A percentile compares a stretch with the other conserved stretches of the same genome.
Evolutionary conservation across 2,113 vertebrate species (phyloP).

Genomic region (Excalfactoria chinensis): DNA sequence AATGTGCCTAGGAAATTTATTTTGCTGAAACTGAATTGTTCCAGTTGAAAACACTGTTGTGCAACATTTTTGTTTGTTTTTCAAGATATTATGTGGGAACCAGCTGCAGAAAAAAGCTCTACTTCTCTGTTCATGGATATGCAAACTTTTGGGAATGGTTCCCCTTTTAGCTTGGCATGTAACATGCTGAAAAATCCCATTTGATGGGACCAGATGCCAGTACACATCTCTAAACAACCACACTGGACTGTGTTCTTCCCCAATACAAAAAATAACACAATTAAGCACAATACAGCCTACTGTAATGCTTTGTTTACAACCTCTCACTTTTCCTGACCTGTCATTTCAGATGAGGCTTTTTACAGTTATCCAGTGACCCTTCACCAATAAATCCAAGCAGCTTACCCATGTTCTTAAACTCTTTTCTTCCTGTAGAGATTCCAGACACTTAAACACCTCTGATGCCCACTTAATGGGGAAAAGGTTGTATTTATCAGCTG

Average conservation of each 20-base stretch:
- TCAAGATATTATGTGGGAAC: neutral
- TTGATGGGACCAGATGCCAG: neutral
- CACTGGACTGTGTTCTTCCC: neutral
- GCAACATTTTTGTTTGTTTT: neutral
- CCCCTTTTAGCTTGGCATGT: neutral
- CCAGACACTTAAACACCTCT: neutral
- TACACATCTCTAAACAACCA: neutral
- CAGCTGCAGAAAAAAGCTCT: neutral
- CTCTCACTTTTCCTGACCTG: neutral
- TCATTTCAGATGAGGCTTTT: neutral
- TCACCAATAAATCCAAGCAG: neutral
- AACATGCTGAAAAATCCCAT: neutral
- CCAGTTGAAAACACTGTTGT: neutral
- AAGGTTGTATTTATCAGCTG: neutral
- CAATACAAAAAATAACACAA: neutral
- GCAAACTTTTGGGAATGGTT: neutral
- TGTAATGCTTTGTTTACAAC: neutral
- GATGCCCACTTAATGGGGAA: neutral
- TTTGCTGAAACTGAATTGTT: neutral
- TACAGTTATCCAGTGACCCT: neutral
- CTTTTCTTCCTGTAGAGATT: neutral
- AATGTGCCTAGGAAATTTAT: neutral
- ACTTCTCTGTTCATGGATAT: neutral
- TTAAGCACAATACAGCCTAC: neutral
- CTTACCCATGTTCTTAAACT: neutral